Evolutionary conservation across 2,888 invertebrate genomes (phyloP), one percentile per base, ranked within the genome.

Genomic region (Mesorhabditis spiculigera): DNA sequence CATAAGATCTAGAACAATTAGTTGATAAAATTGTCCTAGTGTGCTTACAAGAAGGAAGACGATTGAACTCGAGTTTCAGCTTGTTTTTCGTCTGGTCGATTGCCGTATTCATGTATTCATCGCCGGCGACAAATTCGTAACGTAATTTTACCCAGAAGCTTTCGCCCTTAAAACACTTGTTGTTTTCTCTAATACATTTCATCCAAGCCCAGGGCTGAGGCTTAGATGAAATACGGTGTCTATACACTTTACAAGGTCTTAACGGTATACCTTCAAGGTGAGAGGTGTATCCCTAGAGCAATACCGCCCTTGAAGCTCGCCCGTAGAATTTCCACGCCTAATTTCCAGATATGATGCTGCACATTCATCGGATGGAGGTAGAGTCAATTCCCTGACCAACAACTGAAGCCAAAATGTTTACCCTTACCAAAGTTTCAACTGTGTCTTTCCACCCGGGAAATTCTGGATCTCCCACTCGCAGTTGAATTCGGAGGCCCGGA

Each of bases 311-410:
- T 82, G 42, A 13, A 82, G 70, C 45, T 28, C 44, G 10, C 83
- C 83, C 16, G 72, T 75, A 5, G 73, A 72, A 69, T 83, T 81
- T 66, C 50, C 69, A 42, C 75, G 68, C 5, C 83, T 75, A 13
- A 84, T 67, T 74, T 84, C 84, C 6, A 84, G 62, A 69, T 78
- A 84, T 4, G 80, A 79, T 28, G 78, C 79, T 4, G 75, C 74
- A 69, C 84, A 84, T 63, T 68, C 73, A n/a, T 76, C 78, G 10
- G 75, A 71, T n/a, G 58, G 65, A 4, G 77, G 76, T 45, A 81
- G 68, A 41, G 65, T 43, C 42, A 71, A 42, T n/a, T 45, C 45
- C 8, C 71, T 76, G 58, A 50, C 8, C 8, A n/a, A 50, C 8
- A 13, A 50, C 58, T 10, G 58, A 13, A 50, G 58, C n/a, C 58